phyloP scores from a whole-genome alignment of 2,888 invertebrate species.

The Oeneis ivallda region DNA sequence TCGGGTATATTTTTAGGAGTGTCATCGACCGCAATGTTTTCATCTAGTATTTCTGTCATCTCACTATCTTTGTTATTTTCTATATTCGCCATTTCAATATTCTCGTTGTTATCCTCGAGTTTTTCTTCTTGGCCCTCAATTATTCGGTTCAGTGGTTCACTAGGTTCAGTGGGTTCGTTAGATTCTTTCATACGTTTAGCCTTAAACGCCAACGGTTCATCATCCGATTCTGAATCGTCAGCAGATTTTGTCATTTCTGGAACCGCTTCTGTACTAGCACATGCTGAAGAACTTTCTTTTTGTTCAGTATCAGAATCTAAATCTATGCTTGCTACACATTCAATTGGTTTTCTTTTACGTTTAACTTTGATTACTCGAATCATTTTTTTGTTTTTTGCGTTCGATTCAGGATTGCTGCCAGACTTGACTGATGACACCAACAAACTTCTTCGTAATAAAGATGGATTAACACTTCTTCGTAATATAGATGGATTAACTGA shows the following conservation, averaged over 20 bases:
- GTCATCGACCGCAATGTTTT: background rate
- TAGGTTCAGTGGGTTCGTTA: background rate
- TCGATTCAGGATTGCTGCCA: constrained; percentile 14
- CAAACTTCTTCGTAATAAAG: too few species aligned
- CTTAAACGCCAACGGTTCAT: constrained; percentile 64
- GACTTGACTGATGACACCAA: background rate
- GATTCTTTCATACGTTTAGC: constrained; percentile 48
- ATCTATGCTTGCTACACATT: constrained; percentile 7
- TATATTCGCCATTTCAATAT: background rate
- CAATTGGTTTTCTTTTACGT: constrained; percentile 22
- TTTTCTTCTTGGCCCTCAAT: constrained; percentile 6
- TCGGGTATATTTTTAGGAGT: background rate
- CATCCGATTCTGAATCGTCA: constrained; percentile 51
- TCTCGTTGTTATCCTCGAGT: constrained; percentile 7
- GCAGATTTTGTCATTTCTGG: constrained; percentile 15
- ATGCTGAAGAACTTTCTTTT: background rate
- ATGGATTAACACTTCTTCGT: constrained; percentile 4
- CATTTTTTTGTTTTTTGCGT: constrained; percentile 3
- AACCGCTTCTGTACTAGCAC: background rate
- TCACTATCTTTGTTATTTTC: background rate
- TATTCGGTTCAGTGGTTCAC: background rate
- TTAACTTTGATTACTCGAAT: constrained; percentile 3
- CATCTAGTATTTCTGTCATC: background rate
- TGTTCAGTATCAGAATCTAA: constrained; percentile 13
- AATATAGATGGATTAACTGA: constrained; percentile 40